phyloP scores from a whole-genome alignment of 2,113 vertebrate genomes.

The Numida meleagris region DNA sequence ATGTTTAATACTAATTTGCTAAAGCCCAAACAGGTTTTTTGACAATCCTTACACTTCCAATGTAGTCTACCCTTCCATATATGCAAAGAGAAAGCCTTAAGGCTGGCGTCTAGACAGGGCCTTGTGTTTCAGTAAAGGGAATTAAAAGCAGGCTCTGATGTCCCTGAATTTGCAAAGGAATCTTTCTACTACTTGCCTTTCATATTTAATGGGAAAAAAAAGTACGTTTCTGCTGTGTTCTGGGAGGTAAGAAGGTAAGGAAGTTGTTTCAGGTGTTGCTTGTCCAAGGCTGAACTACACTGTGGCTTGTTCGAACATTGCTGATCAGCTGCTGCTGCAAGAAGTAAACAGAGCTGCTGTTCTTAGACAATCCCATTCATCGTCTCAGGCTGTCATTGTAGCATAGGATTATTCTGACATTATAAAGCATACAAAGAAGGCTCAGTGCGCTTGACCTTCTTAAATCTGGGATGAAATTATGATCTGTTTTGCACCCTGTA shows the following conservation, averaged over 20 bases:
- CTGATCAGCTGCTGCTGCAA: background rate
- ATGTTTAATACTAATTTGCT: conserved; percentile 4
- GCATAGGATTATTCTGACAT: background rate
- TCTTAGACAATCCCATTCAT: background rate
- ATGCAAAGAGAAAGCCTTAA: conserved; percentile 37
- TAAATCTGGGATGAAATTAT: background rate
- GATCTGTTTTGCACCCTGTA: background rate
- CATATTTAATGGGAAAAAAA: background rate
- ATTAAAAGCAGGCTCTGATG: conserved; percentile 15
- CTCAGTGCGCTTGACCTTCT: background rate
- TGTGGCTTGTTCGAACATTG: background rate
- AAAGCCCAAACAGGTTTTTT: conserved; percentile 55
- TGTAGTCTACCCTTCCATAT: background rate
- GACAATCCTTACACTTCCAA: conserved; percentile 17
- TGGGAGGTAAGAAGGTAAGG: background rate
- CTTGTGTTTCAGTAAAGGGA: background rate
- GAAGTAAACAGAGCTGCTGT: conserved; percentile 6
- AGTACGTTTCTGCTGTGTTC: background rate
- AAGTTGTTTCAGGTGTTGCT: background rate
- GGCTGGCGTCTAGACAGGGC: conserved; percentile 48
- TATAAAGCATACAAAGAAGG: background rate
- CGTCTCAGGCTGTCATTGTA: background rate
- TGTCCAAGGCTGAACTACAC: background rate
- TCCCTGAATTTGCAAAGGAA: background rate
- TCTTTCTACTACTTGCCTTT: background rate